phyloP scores from a whole-genome alignment of 2,888 invertebrate species.

The Tachina grossa region DNA sequence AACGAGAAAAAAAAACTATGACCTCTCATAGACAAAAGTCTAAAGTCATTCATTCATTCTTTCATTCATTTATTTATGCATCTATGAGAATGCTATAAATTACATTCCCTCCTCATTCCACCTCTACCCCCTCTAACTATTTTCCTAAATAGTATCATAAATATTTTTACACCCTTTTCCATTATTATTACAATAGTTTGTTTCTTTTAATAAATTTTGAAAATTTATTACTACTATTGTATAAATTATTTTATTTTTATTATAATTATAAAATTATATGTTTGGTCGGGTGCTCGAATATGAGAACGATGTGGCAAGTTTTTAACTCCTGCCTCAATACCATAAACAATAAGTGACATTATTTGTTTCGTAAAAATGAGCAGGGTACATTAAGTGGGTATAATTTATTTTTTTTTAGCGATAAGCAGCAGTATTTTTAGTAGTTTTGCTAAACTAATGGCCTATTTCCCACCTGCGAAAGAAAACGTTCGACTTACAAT shows the following conservation, averaged over 20 bases:
- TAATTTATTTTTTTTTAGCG: not conserved
- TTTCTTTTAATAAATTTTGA: conserved; percentile 24
- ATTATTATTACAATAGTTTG: not conserved
- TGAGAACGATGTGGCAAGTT: not conserved
- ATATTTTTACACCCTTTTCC: not conserved
- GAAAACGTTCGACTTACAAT: no score
- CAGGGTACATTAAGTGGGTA: not conserved
- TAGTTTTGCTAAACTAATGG: no score
- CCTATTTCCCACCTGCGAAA: no score
- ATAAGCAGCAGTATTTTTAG: not conserved
- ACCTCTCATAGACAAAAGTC: no score
- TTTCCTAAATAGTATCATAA: not conserved
- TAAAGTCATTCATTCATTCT: not conserved
- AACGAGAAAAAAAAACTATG: no score
- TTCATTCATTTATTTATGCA: conserved; percentile 14
- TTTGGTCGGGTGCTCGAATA: not conserved
- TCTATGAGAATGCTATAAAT: no score
- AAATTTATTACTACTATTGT: conserved; percentile 58
- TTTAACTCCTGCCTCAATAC: conserved; percentile 7
- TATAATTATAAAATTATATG: conserved; percentile 36
- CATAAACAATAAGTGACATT: conserved; percentile 15
- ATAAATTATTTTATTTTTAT: conserved; percentile 64
- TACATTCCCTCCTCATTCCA: no score
- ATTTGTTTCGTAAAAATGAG: not conserved
- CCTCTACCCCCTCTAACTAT: no score